Conservation (phyloP, 2,888 invertebrate genomes). For the Drosophila ezoana region DNA sequence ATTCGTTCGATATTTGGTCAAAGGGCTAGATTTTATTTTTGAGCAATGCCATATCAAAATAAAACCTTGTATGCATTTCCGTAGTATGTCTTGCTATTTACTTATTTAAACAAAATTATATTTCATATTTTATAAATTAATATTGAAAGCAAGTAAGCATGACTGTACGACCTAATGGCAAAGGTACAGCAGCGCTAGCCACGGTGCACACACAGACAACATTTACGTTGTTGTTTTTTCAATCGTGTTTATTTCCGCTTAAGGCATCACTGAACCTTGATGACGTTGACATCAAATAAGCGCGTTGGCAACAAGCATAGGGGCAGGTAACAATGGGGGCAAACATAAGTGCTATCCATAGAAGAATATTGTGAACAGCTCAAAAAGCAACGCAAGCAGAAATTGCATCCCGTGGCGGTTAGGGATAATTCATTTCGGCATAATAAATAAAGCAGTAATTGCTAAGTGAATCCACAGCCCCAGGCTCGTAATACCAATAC, state of each 20-base stretch:
- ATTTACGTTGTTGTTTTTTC: slow-evolving; percentile 5
- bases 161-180: too few relatives aligned
- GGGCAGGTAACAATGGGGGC: slow-evolving; percentile 1
- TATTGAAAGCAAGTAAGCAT: too few relatives aligned
- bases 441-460: slow-evolving; percentile 81
- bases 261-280: slow-evolving; percentile 25
- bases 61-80: not conserved
- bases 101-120: too few relatives aligned
- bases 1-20: slow-evolving; percentile 49
- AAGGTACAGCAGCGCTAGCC: too few relatives aligned
- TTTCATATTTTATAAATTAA: too few relatives aligned
- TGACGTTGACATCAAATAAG: slow-evolving; percentile 22
- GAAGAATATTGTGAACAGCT: slow-evolving; percentile 23
- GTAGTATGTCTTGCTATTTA: too few relatives aligned
- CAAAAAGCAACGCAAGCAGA: slow-evolving; percentile 70
- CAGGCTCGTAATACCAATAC: slow-evolving; percentile 15
- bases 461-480: slow-evolving; percentile 65
- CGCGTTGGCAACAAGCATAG: not conserved
- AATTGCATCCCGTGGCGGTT: slow-evolving; percentile 73
- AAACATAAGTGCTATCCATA: slow-evolving; percentile 1
- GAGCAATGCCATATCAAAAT: not conserved
- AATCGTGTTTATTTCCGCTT: slow-evolving; percentile 28
- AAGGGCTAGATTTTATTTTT: slow-evolving; percentile 24
- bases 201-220: not conserved
- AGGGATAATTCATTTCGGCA: slow-evolving; percentile 82